Evolutionary conservation across 2,113 vertebrate genomes (phyloP), one percentile per base, ranked within the genome.

Genomic region (Pituophis catenifer): DNA sequence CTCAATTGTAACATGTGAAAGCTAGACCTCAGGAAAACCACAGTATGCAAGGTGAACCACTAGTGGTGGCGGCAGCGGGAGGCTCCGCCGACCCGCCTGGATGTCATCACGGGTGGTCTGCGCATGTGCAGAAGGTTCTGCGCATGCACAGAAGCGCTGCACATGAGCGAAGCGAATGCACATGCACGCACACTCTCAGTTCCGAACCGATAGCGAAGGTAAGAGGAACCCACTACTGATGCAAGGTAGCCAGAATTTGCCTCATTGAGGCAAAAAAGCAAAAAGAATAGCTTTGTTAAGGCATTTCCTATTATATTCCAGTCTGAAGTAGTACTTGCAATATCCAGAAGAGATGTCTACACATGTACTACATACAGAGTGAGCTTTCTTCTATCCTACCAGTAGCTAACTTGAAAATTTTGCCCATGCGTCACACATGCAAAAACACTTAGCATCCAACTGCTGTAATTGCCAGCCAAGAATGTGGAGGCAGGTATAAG

Each of bases 111-210:
- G 5, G 48, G 8, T 50, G 44, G 44, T 48, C 44, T 48, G 44
- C 44, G 44, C 44, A 48, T 48, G 44, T 48, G 44, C 44, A 48
- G 44, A 48, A 48, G 44, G 44, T 48, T 48, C 44, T 48, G 44
- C 44, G 44, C 44, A 48, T 48, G 44, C 44, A 48, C 44, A 48
- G 44, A 48, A 48, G 44, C 4, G 44, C 44, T 48, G 44, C 44
- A 48, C 44, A 50, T 50, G 6, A 50, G 48, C 48, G 6, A 50
- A 50, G 48, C 48, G 4, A 50, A 7, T 1, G 6, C 6, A 7
- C 1, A 1, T 3, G 48, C 5, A 3, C 1, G 5, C 48, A 50
- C 48, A 7, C 3, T 8, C 48, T 3, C 48, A 50, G 48, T 8
- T 50, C 48, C 48, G 1, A 50, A 50, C 48, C 48, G 6, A 7